Evolutionary conservation across 2,888 invertebrate genomes (phyloP), one percentile per base, ranked within the genome.

Genomic region (Protodeltote pygarga): DNA sequence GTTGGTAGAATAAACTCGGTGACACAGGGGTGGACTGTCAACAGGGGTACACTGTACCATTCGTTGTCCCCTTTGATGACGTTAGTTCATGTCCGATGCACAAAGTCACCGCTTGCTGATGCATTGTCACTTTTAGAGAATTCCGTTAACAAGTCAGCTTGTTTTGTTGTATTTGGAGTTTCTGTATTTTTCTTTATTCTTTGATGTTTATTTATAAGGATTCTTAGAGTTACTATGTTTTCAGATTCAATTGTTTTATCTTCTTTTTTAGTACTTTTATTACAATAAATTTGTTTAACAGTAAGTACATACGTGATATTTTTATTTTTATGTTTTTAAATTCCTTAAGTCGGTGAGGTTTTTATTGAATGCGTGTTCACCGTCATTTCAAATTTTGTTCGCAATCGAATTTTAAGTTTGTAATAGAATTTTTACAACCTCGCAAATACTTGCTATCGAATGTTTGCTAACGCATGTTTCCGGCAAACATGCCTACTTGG

Each of bases 21-120:
- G 65, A 75, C 76, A 79, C 81, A 73, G 71, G 75, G 79, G 74
- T 64, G 58, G 69, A 69, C 63, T 73, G 80, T 76, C 79, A 73
- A 77, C 75, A 75, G 65, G 72, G 76, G 72, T 66, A 73, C 45
- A 48, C 53, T 67, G 67, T 64, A 55, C 74, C 70, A 76, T 77
- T 77, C 78, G 75, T 67, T 70, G 76, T 73, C 71, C 79, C 78
- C 78, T 81, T 77, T 84, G 79, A 81, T 81, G 78, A 78, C 69
- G 79, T 83, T 82, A 82, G 82, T 79, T 79, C 77, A 75, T 77
- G 81, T 79, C 79, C 79, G 73, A 73, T 80, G 83, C 79, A 83
- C 83, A 83, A 83, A 85, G 85, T 79, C 83, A 74, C 64, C 53
- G 52, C 38, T 45, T 16, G 47, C 48, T 64, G 59, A 48, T 35